phyloP scores from a whole-genome alignment of 1,140 invertebrate species.

The Drosophila littoralis region DNA sequence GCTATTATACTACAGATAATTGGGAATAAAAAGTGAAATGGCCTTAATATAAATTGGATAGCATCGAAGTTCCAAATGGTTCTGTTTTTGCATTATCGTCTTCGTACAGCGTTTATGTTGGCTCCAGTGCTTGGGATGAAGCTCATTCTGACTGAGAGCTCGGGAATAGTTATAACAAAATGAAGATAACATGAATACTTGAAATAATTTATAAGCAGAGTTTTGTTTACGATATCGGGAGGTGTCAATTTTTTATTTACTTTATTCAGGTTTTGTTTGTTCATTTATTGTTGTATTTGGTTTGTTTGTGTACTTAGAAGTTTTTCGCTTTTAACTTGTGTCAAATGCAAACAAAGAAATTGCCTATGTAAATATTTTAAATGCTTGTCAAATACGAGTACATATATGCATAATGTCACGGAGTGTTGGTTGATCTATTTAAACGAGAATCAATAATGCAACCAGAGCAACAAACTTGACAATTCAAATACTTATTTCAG shows the following conservation, averaged over 20 bases:
- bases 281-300: constrained; percentile 48
- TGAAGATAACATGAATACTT: neutral
- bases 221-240: constrained; percentile 16
- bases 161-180: no score
- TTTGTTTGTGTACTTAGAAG: constrained; percentile 36
- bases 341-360: constrained; percentile 47
- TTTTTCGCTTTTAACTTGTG: constrained; percentile 38
- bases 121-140: neutral
- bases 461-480: neutral
- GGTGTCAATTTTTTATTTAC: constrained; percentile 35
- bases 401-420: constrained; percentile 39
- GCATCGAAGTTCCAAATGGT: neutral
- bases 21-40: neutral
- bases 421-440: constrained; percentile 30
- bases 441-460: constrained; percentile 23
- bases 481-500: constrained; percentile 16
- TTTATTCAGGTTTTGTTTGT: constrained; percentile 54
- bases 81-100: neutral
- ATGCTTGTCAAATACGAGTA: constrained; percentile 56
- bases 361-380: constrained; percentile 57
- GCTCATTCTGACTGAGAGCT: neutral
- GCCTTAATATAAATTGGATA: neutral
- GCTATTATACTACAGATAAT: neutral
- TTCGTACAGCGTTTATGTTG: neutral
- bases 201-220: neutral